Percentiles rank a stretch among this genome's conserved stretches.
Conservation (phyloP, 2,113 vertebrate genomes). For the Dasyurus viverrinus region DNA sequence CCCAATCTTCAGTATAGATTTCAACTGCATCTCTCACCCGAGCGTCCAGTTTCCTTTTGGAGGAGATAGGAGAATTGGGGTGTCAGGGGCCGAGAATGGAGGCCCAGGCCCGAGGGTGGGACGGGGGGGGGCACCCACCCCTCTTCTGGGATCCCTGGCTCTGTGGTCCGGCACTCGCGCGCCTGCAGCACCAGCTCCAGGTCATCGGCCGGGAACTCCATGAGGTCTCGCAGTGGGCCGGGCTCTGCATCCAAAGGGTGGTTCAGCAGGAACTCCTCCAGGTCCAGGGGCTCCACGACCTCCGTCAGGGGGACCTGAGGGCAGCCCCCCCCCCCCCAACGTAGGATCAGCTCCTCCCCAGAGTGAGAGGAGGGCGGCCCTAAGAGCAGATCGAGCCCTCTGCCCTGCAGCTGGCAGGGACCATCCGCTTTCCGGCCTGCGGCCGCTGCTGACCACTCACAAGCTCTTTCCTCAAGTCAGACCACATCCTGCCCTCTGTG, state of each 20-base stretch:
- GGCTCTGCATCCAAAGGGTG: conserved; percentile 88
- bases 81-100: neutral
- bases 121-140: conserved; percentile 77
- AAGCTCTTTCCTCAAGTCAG: neutral
- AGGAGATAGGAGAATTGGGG: neutral
- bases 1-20: conserved; percentile 94
- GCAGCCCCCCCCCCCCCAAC: neutral
- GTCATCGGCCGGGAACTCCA: conserved; percentile 92
- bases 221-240: conserved; percentile 88
- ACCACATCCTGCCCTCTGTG: neutral
- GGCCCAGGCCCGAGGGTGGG: neutral
- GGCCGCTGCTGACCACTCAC: rapidly evolving
- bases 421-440: neutral
- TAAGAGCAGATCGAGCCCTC: neutral
- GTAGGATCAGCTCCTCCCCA: neutral
- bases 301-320: conserved; percentile 91
- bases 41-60: conserved; percentile 88
- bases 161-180: conserved; percentile 91
- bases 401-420: neutral
- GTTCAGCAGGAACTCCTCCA: conserved; percentile 90
- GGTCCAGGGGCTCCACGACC: conserved; percentile 92
- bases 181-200: conserved; percentile 89
- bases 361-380: neutral
- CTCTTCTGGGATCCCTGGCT: conserved; percentile 87
- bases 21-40: conserved; percentile 90